Percentiles rank a stretch among this genome's conserved stretches.
Evolutionary conservation across 2,113 vertebrate genomes (phyloP).

Genomic region (Gallinago paraguaiae): DNA sequence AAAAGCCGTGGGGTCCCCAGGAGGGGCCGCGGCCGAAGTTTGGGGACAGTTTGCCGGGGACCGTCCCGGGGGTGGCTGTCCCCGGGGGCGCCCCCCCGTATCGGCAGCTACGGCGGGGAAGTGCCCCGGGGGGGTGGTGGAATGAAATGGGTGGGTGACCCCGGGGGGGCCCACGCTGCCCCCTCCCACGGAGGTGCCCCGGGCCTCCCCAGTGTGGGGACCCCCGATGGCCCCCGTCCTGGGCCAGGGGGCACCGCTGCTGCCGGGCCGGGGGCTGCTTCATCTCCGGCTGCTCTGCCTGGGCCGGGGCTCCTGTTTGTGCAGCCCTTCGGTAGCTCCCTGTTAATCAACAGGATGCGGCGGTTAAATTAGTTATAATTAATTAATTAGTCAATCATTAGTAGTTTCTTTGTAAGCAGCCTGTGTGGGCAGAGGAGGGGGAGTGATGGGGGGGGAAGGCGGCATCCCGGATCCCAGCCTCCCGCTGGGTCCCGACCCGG

Average conservation of each 20-base stretch:
- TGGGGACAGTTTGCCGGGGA: not conserved
- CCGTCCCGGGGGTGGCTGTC: not conserved
- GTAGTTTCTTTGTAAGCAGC: not conserved
- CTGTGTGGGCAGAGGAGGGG: not conserved
- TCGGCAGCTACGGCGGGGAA: not conserved
- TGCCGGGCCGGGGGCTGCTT: not conserved
- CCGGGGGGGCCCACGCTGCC: not conserved
- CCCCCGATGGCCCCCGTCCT: not conserved
- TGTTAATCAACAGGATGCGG: not conserved
- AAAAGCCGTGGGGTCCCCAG: not conserved
- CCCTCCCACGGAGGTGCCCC: not conserved
- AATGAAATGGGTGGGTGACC: accelerated
- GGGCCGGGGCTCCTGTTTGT: not conserved
- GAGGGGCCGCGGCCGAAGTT: not conserved
- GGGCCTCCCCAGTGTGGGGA: not conserved
- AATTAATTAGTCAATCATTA: not conserved
- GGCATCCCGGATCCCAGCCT: not conserved
- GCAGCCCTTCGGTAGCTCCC: not conserved
- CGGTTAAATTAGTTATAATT: not conserved
- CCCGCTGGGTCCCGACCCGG: accelerated
- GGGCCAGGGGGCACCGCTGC: not conserved
- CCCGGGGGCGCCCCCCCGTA: not conserved
- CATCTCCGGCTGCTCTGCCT: accelerated
- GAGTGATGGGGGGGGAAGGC: not conserved
- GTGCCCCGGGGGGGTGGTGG: not conserved